phyloP scores from a whole-genome alignment of 2,797 vertebrate species.

The Choloepus didactylus region DNA sequence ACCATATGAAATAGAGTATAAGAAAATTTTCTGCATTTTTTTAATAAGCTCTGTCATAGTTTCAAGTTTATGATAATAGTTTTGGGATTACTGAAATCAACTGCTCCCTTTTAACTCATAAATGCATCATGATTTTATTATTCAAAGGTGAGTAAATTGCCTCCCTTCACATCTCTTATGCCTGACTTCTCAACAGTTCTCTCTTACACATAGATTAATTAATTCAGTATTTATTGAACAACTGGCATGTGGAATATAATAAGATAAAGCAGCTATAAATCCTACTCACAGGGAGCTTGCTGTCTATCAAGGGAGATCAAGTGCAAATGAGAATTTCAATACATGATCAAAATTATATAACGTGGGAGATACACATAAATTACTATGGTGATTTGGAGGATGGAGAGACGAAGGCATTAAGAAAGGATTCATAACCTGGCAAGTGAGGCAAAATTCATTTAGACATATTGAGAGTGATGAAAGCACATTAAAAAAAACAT shows the following conservation, averaged over 20 bases:
- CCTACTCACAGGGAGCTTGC: background rate
- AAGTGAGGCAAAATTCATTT: background rate
- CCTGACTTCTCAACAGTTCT: background rate
- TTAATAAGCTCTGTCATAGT: background rate
- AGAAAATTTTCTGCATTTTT: background rate
- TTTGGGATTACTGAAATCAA: background rate
- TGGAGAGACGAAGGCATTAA: background rate
- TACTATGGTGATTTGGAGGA: background rate
- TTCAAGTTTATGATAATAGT: slow-evolving; percentile 35
- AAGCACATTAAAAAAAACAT: background rate
- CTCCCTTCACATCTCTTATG: background rate
- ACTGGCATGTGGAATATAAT: background rate
- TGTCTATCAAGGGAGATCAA: background rate
- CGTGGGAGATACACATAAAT: background rate
- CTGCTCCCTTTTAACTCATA: slow-evolving; percentile 13
- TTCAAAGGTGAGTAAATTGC: background rate
- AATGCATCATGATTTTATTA: background rate
- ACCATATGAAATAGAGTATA: background rate
- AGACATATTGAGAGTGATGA: background rate
- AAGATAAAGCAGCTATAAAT: background rate
- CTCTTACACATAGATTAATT: background rate
- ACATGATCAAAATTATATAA: slow-evolving; percentile 8
- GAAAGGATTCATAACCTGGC: background rate
- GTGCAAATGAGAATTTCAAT: slow-evolving; percentile 4
- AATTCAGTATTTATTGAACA: slow-evolving; percentile 2